phyloP scores from a whole-genome alignment of 1,140 invertebrate genomes.

The Temnothorax curvispinosus region DNA sequence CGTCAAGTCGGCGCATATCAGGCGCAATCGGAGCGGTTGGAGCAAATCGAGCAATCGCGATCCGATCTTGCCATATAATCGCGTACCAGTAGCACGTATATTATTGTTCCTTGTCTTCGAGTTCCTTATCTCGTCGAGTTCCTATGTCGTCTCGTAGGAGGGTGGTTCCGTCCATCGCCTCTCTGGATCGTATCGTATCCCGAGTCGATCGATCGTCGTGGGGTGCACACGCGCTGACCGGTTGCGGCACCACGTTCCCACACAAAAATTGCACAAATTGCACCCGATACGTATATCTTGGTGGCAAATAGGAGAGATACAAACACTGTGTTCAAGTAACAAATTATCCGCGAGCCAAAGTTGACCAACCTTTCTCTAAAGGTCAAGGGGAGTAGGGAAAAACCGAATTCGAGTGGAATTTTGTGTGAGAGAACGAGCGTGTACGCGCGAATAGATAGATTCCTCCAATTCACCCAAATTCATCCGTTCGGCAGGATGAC shows the following conservation, averaged over 20 bases:
- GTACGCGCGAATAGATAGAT: slow-evolving; percentile 1
- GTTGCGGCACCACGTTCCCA: slow-evolving; percentile 68
- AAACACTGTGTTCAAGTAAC: neutral
- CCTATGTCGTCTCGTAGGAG: slow-evolving; percentile 42
- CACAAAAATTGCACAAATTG: slow-evolving; percentile 48
- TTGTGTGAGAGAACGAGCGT: slow-evolving; percentile 16
- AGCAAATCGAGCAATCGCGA: slow-evolving; percentile 18
- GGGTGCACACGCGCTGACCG: slow-evolving; percentile 73
- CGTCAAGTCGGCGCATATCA: neutral
- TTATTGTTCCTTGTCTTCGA: slow-evolving; percentile 23
- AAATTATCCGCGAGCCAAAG: neutral
- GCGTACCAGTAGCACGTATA: slow-evolving; percentile 42
- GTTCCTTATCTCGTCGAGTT: slow-evolving; percentile 52
- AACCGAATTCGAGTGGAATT: slow-evolving; percentile 1
- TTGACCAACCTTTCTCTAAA: neutral
- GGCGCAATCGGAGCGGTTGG: neutral
- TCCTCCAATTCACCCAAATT: slow-evolving; percentile 46
- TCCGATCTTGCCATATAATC: slow-evolving; percentile 1
- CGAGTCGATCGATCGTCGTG: slow-evolving; percentile 72
- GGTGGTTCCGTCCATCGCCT: slow-evolving; percentile 71
- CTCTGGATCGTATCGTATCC: slow-evolving; percentile 75
- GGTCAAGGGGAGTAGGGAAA: neutral
- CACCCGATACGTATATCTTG: neutral
- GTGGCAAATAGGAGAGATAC: neutral
- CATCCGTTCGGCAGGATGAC: slow-evolving; percentile 79